A percentile compares a stretch with the other conserved stretches of the same genome.
phyloP scores from a whole-genome alignment of 2,888 invertebrate genomes.

The Thereva unica region DNA sequence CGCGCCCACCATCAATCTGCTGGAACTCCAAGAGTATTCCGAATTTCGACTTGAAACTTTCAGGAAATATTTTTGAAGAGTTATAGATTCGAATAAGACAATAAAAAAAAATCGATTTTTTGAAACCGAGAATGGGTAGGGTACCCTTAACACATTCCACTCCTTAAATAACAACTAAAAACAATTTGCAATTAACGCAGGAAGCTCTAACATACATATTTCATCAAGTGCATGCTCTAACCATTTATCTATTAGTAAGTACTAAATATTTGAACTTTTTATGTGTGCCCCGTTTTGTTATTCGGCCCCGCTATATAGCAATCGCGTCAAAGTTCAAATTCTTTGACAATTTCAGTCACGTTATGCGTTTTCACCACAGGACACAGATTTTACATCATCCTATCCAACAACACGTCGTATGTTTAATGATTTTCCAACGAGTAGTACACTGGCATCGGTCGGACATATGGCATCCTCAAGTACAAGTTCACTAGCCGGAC shows the following conservation, averaged over 20 bases:
- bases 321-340: slow-evolving; percentile 52
- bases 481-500: slow-evolving; percentile 51
- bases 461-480: slow-evolving; percentile 52
- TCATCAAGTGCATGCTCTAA: too few relatives aligned
- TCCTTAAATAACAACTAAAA: too few relatives aligned
- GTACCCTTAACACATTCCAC: too few relatives aligned
- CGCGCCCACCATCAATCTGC: too few relatives aligned
- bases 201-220: too few relatives aligned
- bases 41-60: too few relatives aligned
- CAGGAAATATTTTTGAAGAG: too few relatives aligned
- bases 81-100: too few relatives aligned
- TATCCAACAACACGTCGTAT: slow-evolving; percentile 57
- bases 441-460: slow-evolving; percentile 51
- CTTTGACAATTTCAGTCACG: slow-evolving; percentile 59
- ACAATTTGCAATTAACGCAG: too few relatives aligned
- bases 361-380: slow-evolving; percentile 61
- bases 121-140: too few relatives aligned
- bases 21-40: too few relatives aligned
- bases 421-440: slow-evolving; percentile 56
- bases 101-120: too few relatives aligned
- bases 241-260: not conserved
- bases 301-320: slow-evolving; percentile 18
- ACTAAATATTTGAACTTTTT: not conserved
- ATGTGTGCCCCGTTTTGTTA: slow-evolving; percentile 21
- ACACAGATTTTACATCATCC: slow-evolving; percentile 58